phyloP scores from a whole-genome alignment of 2,888 invertebrate species.

The Campoplex nolae region DNA sequence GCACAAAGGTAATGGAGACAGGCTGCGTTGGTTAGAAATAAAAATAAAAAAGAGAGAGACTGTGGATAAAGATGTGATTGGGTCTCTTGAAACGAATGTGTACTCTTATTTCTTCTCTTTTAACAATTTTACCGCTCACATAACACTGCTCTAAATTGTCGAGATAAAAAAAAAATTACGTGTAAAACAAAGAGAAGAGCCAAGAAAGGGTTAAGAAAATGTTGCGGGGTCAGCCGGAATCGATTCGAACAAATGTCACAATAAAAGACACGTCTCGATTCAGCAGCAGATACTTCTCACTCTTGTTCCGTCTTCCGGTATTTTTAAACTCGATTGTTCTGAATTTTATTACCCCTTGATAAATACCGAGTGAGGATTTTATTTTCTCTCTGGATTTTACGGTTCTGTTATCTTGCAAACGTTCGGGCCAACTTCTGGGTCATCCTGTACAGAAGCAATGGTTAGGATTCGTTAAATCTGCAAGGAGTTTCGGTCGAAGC shows the following conservation, averaged over 20 bases:
- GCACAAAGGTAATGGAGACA: neutral
- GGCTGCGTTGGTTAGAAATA: neutral
- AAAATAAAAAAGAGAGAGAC: neutral
- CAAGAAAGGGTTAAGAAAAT: conserved; percentile 8
- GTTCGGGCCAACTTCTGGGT: neutral
- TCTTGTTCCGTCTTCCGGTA: neutral
- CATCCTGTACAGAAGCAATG: neutral
- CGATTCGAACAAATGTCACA: conserved; percentile 35
- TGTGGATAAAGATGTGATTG: neutral
- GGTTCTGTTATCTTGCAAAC: neutral
- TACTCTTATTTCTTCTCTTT: neutral
- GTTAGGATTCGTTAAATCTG: conserved; percentile 62
- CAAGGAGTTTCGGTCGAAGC: conserved; percentile 54
- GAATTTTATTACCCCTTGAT: neutral
- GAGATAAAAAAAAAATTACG: neutral
- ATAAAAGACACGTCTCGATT: conserved; percentile 7
- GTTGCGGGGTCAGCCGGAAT: conserved; percentile 43
- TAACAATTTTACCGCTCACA: neutral
- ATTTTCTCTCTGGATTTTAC: neutral
- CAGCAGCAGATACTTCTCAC: conserved; percentile 1
- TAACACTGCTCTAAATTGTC: conserved; percentile 1
- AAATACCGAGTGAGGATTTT: neutral
- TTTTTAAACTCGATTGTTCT: neutral
- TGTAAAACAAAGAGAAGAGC: neutral
- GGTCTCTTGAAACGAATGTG: neutral